Base-by-base conservation (phyloP, 2,797 vertebrate genomes). In the Mastacembelus armatus region DNA sequence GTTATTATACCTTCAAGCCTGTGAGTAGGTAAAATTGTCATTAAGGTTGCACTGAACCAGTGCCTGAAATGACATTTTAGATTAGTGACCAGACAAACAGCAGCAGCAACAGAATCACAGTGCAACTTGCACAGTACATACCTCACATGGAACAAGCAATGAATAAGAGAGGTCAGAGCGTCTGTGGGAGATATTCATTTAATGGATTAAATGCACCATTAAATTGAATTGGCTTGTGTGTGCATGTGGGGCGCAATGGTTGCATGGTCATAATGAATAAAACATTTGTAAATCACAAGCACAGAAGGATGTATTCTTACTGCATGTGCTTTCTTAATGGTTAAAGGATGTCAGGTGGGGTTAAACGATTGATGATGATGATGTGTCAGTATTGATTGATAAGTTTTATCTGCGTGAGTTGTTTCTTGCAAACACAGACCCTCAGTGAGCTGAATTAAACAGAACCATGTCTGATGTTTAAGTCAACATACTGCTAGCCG, bases 361-460 rank as follows among this genome's bases (percentile, higher is more conserved):
- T 35, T 1, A 30, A 56, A 10, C 19, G 35, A 5, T 18, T 29
- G 12, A 27, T 21, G 12, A 29, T 63, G 36, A 36, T 64, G 48
- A 11, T 35, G 4, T 26, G n/a, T 10, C n/a, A 49, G 16, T 49
- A 21, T 32, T 70, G 27, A 59, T 74, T n/a, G 19, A 61, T 51
- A 16, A 1, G 4, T 29, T 52, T 54, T n/a, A 42, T 62, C 44
- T 32, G 21, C 18, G 32, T n/a, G 47, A 21, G 36, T 27, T 66
- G 22, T 55, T 16, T 27, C 26, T 36, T 18, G 10, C 15, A 24
- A 55, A 60, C 52, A 43, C 10, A 19, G 14, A 43, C 7, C 1
- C 2, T 11, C 3, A 0, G 1, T 2, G 0, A 5, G 11, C 19
- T 16, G 15, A 61, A 43, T 49, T 62, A 45, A 42, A 11, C 24